These are phyloP conservation scores for Nematopogon swammerdamellus DNA, from an alignment of 2,888 invertebrate genomes.

Conservation along the genomic window DNA sequence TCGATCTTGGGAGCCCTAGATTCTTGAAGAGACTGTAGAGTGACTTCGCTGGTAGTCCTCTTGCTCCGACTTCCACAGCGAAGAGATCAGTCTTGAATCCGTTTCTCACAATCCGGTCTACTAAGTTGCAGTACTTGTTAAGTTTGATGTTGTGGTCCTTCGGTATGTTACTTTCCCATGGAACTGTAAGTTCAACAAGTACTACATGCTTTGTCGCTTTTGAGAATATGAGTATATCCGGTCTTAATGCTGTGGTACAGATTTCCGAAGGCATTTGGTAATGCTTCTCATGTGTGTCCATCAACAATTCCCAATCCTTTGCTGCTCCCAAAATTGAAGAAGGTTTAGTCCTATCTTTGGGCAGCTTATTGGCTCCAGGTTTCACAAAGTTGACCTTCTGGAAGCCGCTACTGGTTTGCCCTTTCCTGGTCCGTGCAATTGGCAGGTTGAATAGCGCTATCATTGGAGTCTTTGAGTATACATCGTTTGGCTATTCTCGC, in stretches of 20 bases:
- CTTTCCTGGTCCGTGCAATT: background rate
- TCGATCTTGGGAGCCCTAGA: background rate
- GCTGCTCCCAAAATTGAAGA: background rate
- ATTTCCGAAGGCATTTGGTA: conserved; percentile 1
- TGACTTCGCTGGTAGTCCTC: background rate
- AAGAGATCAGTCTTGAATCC: conserved; percentile 1
- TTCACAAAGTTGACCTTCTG: conserved; percentile 1
- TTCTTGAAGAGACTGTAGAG: conserved; percentile 1
- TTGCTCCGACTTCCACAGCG: background rate
- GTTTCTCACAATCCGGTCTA: background rate
- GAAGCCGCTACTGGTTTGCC: background rate
- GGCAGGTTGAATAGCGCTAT: too few species aligned
- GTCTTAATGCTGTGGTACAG: background rate
- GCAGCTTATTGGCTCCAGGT: background rate
- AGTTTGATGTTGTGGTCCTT: background rate
- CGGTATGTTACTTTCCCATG: conserved; percentile 1
- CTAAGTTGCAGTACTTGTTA: background rate
- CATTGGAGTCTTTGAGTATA: too few species aligned
- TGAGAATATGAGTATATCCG: conserved; percentile 1
- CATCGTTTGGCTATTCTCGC: too few species aligned
- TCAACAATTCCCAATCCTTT: background rate
- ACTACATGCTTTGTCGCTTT: background rate
- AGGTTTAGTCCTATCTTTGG: too few species aligned
- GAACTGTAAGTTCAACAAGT: background rate
- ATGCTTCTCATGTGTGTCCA: conserved; percentile 1